Evolutionary conservation across 1,140 invertebrate species (phyloP).

Genomic region (Drosophila sucinea): DNA sequence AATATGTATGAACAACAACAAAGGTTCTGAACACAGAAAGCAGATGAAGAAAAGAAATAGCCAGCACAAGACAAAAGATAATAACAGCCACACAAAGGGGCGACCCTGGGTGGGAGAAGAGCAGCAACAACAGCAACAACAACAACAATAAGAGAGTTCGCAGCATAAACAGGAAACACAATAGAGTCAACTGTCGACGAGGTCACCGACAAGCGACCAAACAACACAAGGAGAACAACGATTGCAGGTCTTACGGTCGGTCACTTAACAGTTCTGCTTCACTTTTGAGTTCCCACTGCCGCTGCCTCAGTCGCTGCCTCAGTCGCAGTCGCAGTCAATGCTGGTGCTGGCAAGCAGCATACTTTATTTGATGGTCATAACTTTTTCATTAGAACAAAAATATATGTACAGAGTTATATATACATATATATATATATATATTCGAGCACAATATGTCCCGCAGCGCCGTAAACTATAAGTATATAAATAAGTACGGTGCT

Average conservation of each 20-base stretch:
- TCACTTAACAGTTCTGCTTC: conserved; percentile 72
- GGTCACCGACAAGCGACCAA: conserved; percentile 60
- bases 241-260: conserved; percentile 78
- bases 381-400: conserved; percentile 82
- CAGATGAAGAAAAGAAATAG: conserved; percentile 71
- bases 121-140: conserved; percentile 24
- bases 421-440: conserved; percentile 38
- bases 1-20: conserved; percentile 49
- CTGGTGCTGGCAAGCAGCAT: conserved; percentile 66
- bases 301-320: conserved; percentile 15
- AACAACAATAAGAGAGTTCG: conserved; percentile 66
- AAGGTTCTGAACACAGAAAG: conserved; percentile 45
- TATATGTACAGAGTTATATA: conserved; percentile 22
- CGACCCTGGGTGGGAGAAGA: conserved; percentile 43
- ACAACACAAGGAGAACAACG: conserved; percentile 43
- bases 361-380: conserved; percentile 82
- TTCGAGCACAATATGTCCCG: conserved; percentile 78
- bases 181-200: conserved; percentile 78
- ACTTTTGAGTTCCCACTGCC: conserved; percentile 61
- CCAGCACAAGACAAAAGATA: conserved; percentile 73
- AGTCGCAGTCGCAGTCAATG: background rate
- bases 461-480: conserved; percentile 80
- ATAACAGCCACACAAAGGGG: conserved; percentile 58
- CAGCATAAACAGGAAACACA: conserved; percentile 78
- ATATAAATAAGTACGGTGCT: conserved; percentile 77